phyloP scores from a whole-genome alignment of 1,140 invertebrate genomes.

The Diprion similis region DNA sequence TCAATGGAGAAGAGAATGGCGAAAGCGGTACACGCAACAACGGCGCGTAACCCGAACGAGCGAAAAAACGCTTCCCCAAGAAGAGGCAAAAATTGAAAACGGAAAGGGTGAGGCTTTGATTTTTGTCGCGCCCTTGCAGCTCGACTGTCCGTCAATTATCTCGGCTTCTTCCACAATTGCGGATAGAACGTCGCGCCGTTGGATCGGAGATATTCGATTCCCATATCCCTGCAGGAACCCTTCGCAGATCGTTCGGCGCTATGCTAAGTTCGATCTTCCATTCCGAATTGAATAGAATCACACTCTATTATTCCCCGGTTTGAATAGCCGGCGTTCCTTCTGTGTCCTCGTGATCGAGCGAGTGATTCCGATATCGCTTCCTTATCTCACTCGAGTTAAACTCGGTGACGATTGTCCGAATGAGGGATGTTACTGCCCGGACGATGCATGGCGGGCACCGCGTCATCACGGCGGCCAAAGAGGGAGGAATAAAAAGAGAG shows the following conservation, averaged over 20 bases:
- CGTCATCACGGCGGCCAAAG: not conserved
- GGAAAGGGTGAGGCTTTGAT: constrained; percentile 30
- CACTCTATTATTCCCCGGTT: constrained; percentile 53
- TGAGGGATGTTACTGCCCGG: constrained; percentile 22
- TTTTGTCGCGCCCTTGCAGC: constrained; percentile 11
- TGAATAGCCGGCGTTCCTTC: constrained; percentile 46
- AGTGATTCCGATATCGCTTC: constrained; percentile 45
- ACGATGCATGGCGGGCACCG: not conserved
- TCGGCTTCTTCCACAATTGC: constrained; percentile 49
- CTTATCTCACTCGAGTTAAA: constrained; percentile 40
- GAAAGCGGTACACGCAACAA: no score
- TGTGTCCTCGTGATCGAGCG: constrained; percentile 52
- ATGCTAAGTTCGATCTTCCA: constrained; percentile 41
- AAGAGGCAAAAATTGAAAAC: not conserved
- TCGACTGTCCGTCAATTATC: constrained; percentile 52
- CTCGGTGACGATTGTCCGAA: constrained; percentile 40
- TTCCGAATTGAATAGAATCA: constrained; percentile 54
- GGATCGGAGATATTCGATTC: constrained; percentile 55
- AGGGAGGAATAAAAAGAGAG: no score
- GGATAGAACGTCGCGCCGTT: constrained; percentile 44
- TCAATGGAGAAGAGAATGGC: not conserved
- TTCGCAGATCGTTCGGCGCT: constrained; percentile 16
- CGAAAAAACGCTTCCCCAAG: no score
- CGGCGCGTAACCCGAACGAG: no score
- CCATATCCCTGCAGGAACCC: constrained; percentile 41